Evolutionary conservation across 2,113 vertebrate genomes (phyloP).

Genomic region (Montifringilla adamsi): DNA sequence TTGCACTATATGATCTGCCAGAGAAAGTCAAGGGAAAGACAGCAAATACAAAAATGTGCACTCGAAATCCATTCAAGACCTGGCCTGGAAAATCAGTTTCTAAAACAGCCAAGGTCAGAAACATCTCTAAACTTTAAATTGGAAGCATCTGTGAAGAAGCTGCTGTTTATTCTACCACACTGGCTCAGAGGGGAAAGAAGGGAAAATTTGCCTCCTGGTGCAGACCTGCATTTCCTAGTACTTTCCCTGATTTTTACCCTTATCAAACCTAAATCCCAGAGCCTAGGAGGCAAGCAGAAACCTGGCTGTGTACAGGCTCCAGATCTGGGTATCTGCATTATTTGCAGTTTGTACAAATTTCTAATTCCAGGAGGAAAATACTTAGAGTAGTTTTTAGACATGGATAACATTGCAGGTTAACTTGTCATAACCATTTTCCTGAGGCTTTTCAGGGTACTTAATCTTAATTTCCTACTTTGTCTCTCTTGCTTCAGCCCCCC

Average conservation of each 20-base stretch:
- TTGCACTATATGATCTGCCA: not conserved
- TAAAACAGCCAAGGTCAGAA: not conserved
- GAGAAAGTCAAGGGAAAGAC: not conserved
- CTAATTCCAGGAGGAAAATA: not conserved
- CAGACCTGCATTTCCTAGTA: not conserved
- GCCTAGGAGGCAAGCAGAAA: not conserved
- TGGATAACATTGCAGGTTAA: not conserved
- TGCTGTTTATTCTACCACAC: fast-evolving
- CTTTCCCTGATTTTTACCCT: not conserved
- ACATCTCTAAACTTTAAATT: not conserved
- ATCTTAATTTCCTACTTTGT: not conserved
- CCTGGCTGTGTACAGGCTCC: not conserved
- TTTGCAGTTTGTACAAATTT: not conserved
- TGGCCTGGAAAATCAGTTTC: not conserved
- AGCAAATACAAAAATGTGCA: not conserved
- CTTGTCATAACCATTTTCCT: not conserved
- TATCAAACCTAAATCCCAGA: not conserved
- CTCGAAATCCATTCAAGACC: not conserved
- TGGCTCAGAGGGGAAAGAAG: not conserved
- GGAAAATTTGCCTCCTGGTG: not conserved
- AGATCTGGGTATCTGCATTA: not conserved
- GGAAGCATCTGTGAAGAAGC: not conserved
- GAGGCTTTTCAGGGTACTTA: not conserved
- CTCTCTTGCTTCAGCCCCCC: not conserved
- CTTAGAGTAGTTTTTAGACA: not conserved